These are phyloP conservation scores for Eumeta japonica DNA, from an alignment of 1,140 invertebrate genomes.

Conservation along the genomic window DNA sequence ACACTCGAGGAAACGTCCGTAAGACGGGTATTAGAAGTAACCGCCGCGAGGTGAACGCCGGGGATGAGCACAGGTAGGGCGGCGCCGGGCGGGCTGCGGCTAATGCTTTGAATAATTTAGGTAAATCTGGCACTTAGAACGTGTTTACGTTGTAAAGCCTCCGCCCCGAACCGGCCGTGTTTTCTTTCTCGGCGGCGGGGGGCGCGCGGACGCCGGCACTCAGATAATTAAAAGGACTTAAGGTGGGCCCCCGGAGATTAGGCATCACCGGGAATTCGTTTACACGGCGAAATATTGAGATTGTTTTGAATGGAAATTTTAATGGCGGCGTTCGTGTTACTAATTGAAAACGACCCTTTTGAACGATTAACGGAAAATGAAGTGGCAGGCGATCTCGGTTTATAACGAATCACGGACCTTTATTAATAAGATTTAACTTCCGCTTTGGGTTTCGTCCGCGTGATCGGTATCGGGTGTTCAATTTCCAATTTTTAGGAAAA, in stretches of 20 bases:
- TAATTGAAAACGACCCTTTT: constrained; percentile 28
- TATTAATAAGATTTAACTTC: too few species aligned
- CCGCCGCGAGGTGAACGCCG: constrained; percentile 9
- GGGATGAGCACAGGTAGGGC: not conserved
- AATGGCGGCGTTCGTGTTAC: constrained; percentile 29
- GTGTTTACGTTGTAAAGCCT: constrained; percentile 17
- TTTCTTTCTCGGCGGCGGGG: not conserved
- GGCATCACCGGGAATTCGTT: constrained; percentile 16
- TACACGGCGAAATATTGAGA: constrained; percentile 30
- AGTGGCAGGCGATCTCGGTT: too few species aligned
- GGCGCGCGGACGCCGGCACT: constrained; percentile 10
- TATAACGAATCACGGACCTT: too few species aligned
- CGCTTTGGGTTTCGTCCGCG: too few species aligned
- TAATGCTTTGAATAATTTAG: constrained; percentile 36
- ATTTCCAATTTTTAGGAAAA: too few species aligned
- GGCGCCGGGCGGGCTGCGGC: not conserved
- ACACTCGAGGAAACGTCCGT: too few species aligned
- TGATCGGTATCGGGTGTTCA: too few species aligned
- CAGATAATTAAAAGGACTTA: constrained; percentile 40
- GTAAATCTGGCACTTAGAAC: constrained; percentile 26
- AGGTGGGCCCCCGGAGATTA: constrained; percentile 26
- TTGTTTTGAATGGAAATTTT: constrained; percentile 48
- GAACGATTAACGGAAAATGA: too few species aligned
- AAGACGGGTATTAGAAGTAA: too few species aligned
- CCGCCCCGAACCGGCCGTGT: not conserved